These are phyloP conservation scores for Salticus scenicus DNA, from an alignment of 2,888 invertebrate genomes.

Conservation along the genomic window DNA sequence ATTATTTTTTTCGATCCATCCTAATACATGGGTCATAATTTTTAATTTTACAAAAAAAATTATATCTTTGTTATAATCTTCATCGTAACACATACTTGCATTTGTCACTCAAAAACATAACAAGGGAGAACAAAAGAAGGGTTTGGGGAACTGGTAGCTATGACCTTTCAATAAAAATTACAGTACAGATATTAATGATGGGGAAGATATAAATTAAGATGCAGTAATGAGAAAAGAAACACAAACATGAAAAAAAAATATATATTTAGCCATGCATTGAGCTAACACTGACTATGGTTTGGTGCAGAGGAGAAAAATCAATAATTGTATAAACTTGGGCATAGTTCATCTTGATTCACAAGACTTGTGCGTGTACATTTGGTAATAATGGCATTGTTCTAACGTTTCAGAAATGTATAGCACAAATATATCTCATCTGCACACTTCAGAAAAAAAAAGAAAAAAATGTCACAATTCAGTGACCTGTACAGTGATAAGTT, in stretches of 20 bases:
- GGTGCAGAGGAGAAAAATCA: conserved; percentile 48
- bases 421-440: conserved; percentile 67
- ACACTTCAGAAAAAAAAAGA: conserved; percentile 38
- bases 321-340: conserved; percentile 54
- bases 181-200: neutral
- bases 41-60: too few relatives aligned
- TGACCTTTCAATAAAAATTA: conserved; percentile 1
- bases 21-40: too few relatives aligned
- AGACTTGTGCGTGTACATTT: conserved; percentile 69
- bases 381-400: conserved; percentile 67
- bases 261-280: conserved; percentile 40
- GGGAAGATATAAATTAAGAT: conserved; percentile 6
- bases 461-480: conserved; percentile 40
- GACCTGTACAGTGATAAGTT: conserved; percentile 59
- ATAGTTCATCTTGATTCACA: conserved; percentile 62
- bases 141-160: neutral
- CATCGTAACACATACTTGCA: neutral
- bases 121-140: neutral
- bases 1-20: too few relatives aligned
- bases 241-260: neutral
- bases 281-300: conserved; percentile 57
- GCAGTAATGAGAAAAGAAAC: neutral
- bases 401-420: conserved; percentile 61
- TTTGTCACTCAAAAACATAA: neutral
- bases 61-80: neutral